Conservation (phyloP, 2,113 vertebrate genomes). For the Grantiella picta region DNA sequence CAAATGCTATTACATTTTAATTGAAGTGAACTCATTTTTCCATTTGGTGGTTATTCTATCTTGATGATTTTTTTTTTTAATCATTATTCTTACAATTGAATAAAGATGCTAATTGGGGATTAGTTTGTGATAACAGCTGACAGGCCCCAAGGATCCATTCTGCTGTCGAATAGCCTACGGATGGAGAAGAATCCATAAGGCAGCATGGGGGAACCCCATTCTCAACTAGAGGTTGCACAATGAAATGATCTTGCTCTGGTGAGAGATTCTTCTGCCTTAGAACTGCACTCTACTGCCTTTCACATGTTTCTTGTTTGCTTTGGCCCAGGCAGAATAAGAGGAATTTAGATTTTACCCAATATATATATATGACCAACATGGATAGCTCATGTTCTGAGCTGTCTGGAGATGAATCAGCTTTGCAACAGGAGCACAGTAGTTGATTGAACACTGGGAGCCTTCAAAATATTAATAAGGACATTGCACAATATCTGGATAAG, state of each 20-base stretch:
- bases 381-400: background rate
- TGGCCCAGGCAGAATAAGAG: background rate
- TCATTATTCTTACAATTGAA: slow-evolving; percentile 20
- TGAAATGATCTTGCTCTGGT: background rate
- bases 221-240: background rate
- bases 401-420: background rate
- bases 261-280: background rate
- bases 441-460: background rate
- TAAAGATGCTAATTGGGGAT: slow-evolving; percentile 28
- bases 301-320: background rate
- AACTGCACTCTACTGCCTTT: background rate
- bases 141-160: background rate
- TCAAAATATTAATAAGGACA: background rate
- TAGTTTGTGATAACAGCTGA: slow-evolving; percentile 17
- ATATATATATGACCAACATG: background rate
- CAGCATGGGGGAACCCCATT: background rate
- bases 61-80: background rate
- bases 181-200: background rate
- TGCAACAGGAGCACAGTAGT: background rate
- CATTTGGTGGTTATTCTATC: background rate
- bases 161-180: background rate
- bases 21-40: slow-evolving; percentile 12
- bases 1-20: slow-evolving; percentile 39
- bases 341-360: background rate
- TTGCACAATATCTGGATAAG: background rate